Evolutionary conservation across 2,113 vertebrate species (phyloP), one percentile per base, ranked within the genome.

Genomic region (Sula dactylatra): DNA sequence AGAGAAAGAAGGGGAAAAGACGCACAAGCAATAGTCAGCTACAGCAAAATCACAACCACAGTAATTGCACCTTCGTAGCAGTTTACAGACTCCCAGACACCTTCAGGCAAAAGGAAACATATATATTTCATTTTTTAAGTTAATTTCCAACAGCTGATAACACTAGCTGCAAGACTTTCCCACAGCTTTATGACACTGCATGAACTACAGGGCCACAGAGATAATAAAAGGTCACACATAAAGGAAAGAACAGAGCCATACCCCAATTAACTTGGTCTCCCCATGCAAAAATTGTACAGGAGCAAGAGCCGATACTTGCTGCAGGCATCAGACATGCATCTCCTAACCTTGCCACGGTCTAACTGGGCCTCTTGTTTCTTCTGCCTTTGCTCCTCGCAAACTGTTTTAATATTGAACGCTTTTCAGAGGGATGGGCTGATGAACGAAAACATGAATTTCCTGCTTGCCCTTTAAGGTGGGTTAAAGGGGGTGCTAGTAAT

Each of bases 381-480:
- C 93, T 94, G 97, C 95, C 95, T 98, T 96, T 95, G 95, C 98
- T 97, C 91, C 96, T 98, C 81, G 92, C 93, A 98, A 98, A 98
- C 96, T 96, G 97, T 98, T 98, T 98, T 97, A 97, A 98, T 98
- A 98, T 97, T 96, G 98, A 98, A 98, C 70, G 91, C 91, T 93
- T 97, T 97, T 97, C 98, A 97, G 97, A 98, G 96, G 95, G 97
- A 97, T 93, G 97, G 94, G 96, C 97, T 97, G 97, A 97, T 96
- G 96, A 98, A 98, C 18, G 61, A 98, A 98, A 98, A 98, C 97
- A 97, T 97, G 97, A 98, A 97, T 98, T 97, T 98, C 97, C 97
- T 98, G 97, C 96, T 97, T 97, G 97, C 92, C 97, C 97, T 98
- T 98, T 98, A 98, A 98, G 98, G 97, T 98, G 93, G 96, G 96